Percentiles rank a stretch among this genome's conserved stretches.
Evolutionary conservation across 2,797 vertebrate genomes (phyloP).

Genomic region (Setipinna tenuifilis): DNA sequence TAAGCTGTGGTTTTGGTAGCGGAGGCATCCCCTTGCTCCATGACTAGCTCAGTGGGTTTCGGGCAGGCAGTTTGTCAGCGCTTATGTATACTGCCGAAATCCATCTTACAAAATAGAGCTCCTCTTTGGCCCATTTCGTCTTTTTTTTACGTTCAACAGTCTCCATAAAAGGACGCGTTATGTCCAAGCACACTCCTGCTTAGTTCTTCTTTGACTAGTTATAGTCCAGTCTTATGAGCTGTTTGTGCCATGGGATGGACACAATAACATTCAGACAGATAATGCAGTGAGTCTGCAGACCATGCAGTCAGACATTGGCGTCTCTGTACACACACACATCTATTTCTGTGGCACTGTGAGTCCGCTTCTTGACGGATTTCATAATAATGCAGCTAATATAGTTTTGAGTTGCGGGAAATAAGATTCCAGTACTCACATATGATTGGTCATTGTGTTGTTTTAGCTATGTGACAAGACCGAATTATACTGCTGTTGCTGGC

Average conservation of each 20-base stretch:
- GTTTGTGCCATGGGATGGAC: constrained; percentile 19
- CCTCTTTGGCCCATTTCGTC: not conserved
- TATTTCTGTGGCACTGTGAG: not conserved
- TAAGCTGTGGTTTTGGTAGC: not conserved
- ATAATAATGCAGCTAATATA: constrained; percentile 4
- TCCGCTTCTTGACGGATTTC: constrained; percentile 18
- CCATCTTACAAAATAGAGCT: not conserved
- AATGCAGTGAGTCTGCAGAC: constrained; percentile 1
- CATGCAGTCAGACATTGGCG: not conserved
- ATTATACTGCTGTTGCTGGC: not conserved
- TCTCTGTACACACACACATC: constrained; percentile 11
- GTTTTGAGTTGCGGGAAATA: constrained; percentile 17
- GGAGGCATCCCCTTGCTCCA: not conserved
- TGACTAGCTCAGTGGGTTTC: not conserved
- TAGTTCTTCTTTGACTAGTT: not conserved
- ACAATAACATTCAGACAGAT: constrained; percentile 68
- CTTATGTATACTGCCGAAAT: constrained; percentile 1
- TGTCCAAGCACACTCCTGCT: not conserved
- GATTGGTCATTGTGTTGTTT: not conserved
- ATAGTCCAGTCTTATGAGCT: not conserved
- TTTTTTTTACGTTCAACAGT: not conserved
- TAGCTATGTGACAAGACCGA: not conserved
- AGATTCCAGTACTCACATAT: not conserved
- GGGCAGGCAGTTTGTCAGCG: not conserved
- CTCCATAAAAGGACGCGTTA: constrained; percentile 51